Base-by-base conservation (phyloP, 2,888 invertebrate species). In the Hyppa rectilinea region DNA sequence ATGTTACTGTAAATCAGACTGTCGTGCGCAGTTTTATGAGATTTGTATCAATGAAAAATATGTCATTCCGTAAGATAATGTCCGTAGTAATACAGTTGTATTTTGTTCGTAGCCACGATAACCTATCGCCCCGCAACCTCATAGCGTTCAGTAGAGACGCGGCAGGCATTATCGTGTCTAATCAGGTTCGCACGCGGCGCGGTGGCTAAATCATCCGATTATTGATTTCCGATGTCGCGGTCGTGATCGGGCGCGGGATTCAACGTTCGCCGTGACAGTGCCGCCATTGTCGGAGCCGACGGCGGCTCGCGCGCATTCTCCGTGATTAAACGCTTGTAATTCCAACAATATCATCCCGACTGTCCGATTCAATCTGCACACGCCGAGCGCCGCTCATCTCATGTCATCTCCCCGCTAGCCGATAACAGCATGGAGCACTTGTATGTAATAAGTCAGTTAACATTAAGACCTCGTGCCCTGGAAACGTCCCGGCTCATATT, bases 161-260 rank as follows among this genome's bases (percentile, higher is more conserved):
- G 92, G 91, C 91, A 88, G 89, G 92, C 92, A 92, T 90, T 94
- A 95, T 95, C 95, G 94, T 94, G 92, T 93, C 95, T 94, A 95
- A 95, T 96, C 95, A 93, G 94, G 94, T 95, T 95, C 95, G 95
- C 95, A 96, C 95, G 95, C 94, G 95, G 94, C 92, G 93, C 95
- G 90, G 95, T 95, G 95, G 95, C 95, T 95, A 94, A 95, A 95
- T 95, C 95, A 95, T 95, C 90, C 95, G 94, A 94, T 96, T 96
- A 96, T 95, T 96, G 96, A 96, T 95, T 95, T 95, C 94, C 93
- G 91, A 95, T 95, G 96, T 95, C 94, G 94, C 95, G 95, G 95
- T 96, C 96, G 95, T 96, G 96, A 95, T 94, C 95, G 91, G 91
- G 92, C 94, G 91, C 92, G 88, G 91, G 92, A 90, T 90, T 88